Evolutionary conservation across 2,797 vertebrate genomes (phyloP), one percentile per base, ranked within the genome.

Genomic region (Amniataba percoides): DNA sequence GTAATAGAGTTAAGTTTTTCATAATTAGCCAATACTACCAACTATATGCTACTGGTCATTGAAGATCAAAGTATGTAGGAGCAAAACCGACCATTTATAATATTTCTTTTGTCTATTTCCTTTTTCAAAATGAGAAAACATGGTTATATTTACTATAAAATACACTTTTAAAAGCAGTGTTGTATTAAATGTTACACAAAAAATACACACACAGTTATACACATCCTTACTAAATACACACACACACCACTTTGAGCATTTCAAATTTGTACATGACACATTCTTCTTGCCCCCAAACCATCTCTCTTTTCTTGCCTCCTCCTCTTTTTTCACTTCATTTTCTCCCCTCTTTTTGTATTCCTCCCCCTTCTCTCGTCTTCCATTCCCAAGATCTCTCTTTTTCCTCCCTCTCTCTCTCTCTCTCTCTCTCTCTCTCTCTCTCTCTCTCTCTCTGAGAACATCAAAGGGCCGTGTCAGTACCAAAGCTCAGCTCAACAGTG

Each of bases 401-500:
- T 31, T 31, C 27, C 53, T 55, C 45, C 13, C 40, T 60, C 55
- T 81, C 53, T 67, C 43, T 64, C 58, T 64, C 46, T 85, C 81
- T 62, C 49, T 45, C 40, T 13, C 36, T 27, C 52, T 55, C 43
- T 57, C 8, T 55, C 36, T 58, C 56, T 27, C 36, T 31, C 23
- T 11, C 56, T 39, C 21, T 65, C 5, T 60, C 52, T 67, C 49
- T 79, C 55, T 58, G 74, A 87, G 64, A 83, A 85, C 82, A 88
- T 94, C 88, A 92, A 90, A 92, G 86, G 19, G 56, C 39, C 66
- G 70, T 87, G 74, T 89, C 85, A 77, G 69, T 56, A 82, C 75
- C 69, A 81, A 89, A 74, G 83, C 87, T 87, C 72, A 72, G 78
- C 81, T 87, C 80, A 83, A 85, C 85, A 83, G 74, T 85, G 60